A percentile compares a stretch with the other conserved stretches of the same genome.
Conservation (phyloP, 2,888 invertebrate genomes). For the Sphaerophoria rueppellii region DNA sequence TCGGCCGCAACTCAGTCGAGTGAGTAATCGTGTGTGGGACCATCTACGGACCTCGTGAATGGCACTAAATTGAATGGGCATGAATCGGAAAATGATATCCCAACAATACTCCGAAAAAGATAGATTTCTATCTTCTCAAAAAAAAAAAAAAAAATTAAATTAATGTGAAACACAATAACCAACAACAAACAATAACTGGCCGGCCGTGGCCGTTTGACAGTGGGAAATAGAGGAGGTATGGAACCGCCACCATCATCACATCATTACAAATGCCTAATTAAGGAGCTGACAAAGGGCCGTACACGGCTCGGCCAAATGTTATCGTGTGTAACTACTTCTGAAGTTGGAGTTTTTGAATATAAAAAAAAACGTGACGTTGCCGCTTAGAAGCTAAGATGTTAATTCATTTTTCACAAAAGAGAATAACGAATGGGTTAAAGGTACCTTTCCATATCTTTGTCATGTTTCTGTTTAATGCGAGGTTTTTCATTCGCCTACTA, state of each 20-base stretch:
- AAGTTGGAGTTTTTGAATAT: conserved; percentile 31
- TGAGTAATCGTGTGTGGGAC: conserved; percentile 72
- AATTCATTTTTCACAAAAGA: conserved; percentile 31
- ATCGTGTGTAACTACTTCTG: conserved; percentile 64
- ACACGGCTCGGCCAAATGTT: conserved; percentile 54
- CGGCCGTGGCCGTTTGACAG: neutral
- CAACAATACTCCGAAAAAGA: conserved; percentile 63
- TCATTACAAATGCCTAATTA: conserved; percentile 72
- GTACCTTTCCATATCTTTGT: conserved; percentile 13
- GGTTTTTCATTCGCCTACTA: conserved; percentile 21
- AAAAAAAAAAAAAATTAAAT: conserved; percentile 58
- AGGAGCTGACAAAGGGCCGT: conserved; percentile 68
- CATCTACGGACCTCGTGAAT: conserved; percentile 45
- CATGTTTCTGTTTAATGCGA: conserved; percentile 21
- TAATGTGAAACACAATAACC: conserved; percentile 11
- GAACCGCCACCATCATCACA: conserved; percentile 63
- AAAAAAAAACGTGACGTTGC: conserved; percentile 51
- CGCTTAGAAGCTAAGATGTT: conserved; percentile 34
- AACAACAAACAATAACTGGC: conserved; percentile 20
- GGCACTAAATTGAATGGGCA: conserved; percentile 72
- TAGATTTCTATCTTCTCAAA: conserved; percentile 52
- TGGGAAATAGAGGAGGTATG: conserved; percentile 39
- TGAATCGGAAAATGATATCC: conserved; percentile 73
- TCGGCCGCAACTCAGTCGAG: conserved; percentile 50
- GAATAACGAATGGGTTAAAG: conserved; percentile 28